Evolutionary conservation across 2,797 vertebrate species (phyloP).

Genomic region (Tamandua tetradactyla): DNA sequence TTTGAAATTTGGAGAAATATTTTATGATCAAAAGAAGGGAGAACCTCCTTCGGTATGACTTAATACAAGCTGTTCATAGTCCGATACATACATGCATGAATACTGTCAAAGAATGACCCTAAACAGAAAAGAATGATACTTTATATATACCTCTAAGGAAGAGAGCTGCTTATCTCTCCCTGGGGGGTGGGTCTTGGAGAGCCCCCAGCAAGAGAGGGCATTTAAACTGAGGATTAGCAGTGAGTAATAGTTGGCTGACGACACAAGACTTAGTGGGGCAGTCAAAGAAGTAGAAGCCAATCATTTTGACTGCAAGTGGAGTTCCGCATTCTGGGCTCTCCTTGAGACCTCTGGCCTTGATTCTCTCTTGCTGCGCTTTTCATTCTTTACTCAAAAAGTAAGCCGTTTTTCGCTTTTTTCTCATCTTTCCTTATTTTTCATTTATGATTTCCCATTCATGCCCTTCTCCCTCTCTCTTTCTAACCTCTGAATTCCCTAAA

Average conservation of each 20-base stretch:
- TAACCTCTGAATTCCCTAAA: not conserved
- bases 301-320: not conserved
- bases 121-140: not conserved
- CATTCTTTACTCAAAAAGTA: not conserved
- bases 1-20: slow-evolving; percentile 1
- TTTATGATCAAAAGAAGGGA: not conserved
- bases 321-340: not conserved
- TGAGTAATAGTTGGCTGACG: not conserved
- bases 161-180: no score
- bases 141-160: not conserved
- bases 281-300: not conserved
- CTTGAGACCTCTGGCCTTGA: not conserved
- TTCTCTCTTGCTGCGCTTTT: not conserved
- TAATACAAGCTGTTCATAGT: not conserved
- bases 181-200: not conserved
- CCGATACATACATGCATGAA: not conserved
- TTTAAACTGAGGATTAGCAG: not conserved
- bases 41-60: not conserved
- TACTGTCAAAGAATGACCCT: not conserved
- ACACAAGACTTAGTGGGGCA: not conserved
- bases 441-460: not conserved
- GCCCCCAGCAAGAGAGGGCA: not conserved
- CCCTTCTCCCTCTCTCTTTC: not conserved
- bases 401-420: not conserved
- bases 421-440: not conserved